Base-by-base conservation (phyloP, 2,113 vertebrate species). In the Synchiropus splendidus region DNA sequence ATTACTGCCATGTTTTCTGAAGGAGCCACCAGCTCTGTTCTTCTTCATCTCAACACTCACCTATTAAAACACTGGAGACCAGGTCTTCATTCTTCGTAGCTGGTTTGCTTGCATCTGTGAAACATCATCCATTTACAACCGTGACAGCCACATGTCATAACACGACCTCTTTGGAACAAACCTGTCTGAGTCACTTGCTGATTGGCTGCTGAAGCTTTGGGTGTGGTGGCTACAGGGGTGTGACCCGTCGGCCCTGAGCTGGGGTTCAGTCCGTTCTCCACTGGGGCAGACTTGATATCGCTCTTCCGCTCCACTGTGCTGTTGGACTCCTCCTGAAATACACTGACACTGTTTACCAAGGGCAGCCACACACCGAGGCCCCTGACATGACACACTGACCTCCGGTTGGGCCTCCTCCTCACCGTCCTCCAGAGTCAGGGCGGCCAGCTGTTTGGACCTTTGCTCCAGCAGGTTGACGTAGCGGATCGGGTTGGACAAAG, bases 401-500 rank as follows among this genome's bases (percentile, higher is more conserved):
- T 98, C 92, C 31, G 89, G 87, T 64, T 85, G 92, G 1, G 84
- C 61, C 54, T 94, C 94, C 57, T 96, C 94, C 57, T 96, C 84
- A 0, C 51, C 88, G 21, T 98, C 95, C 65, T 98, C 95, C 64
- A 95, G 70, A 0, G 95, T 98, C 49, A 98, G 72, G 0, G 95
- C 95, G 0, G 91, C 95, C 78, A 98, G 78, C 42, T 97, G 93
- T 45, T 94, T 95, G 15, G 95, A 92, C 78, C 95, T 89, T 80
- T 98, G 95, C 61, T 98, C 95, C 92, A 98, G 90, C 45, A 98
- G 67, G 78, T 98, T 98, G 12, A 98, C 92, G 0, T 98, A 98
- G 62, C 90, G 84, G 34, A 98, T 98, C 4, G 95, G 95, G 80
- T 98, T 98, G 42, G 95, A 98, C 70, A 98, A 80, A 42, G 95